Percentiles rank a stretch among this genome's conserved stretches.
These are phyloP conservation scores for Camponotus pennsylvanicus DNA, from an alignment of 1,140 invertebrate genomes.

Conservation along the genomic window DNA sequence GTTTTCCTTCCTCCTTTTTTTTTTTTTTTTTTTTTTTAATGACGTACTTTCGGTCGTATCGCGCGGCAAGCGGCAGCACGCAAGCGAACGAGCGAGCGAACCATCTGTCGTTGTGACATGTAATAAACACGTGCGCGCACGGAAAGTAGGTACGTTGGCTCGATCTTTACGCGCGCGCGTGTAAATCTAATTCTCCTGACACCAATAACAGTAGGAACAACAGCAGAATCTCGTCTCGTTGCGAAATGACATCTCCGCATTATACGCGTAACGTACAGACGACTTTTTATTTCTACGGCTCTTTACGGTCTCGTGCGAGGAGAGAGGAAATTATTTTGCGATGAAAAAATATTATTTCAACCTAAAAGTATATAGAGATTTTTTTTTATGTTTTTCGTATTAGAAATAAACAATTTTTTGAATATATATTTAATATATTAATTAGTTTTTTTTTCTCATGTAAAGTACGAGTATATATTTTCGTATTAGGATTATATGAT, in stretches of 20 bases:
- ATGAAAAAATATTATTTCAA: background rate
- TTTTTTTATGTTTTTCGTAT: background rate
- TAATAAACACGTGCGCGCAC: constrained; percentile 50
- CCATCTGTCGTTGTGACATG: constrained; percentile 60
- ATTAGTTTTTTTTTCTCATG: no score
- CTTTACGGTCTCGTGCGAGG: no score
- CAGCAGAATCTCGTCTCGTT: background rate
- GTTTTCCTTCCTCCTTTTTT: background rate
- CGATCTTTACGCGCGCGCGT: constrained; percentile 59
- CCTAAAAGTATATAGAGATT: background rate
- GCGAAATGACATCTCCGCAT: constrained; percentile 26
- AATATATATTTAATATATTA: background rate
- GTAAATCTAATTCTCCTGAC: constrained; percentile 65
- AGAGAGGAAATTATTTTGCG: background rate
- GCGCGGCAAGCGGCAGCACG: constrained; percentile 8
- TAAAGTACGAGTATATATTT: background rate
- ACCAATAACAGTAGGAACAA: constrained; percentile 52
- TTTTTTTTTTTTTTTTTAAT: background rate
- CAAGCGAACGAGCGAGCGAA: constrained; percentile 43
- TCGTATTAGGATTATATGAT: background rate
- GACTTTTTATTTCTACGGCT: background rate
- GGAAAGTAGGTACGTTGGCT: constrained; percentile 44
- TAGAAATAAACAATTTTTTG: background rate
- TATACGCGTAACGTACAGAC: background rate
- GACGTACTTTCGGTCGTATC: constrained; percentile 10